phyloP scores from a whole-genome alignment of 2,113 vertebrate species.

The Forbesichthys agassizii region DNA sequence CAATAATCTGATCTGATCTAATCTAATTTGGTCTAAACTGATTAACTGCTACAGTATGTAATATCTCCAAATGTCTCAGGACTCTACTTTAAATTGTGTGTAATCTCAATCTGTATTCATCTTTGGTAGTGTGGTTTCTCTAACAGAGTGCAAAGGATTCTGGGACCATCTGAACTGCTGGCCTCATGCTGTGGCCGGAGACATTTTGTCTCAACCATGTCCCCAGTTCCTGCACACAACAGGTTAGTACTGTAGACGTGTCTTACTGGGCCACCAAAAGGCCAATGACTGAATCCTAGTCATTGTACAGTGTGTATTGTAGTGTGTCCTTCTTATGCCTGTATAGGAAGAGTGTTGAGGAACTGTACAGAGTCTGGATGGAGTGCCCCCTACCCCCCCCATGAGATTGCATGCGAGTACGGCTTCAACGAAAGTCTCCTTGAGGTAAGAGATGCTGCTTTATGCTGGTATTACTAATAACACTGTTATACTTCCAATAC shows the following conservation, averaged over 20 bases:
- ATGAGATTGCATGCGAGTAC: slow-evolving; percentile 79
- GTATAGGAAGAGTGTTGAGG: slow-evolving; percentile 78
- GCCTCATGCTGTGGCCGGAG: slow-evolving; percentile 73
- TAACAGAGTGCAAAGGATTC: slow-evolving; percentile 73
- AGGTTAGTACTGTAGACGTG: slow-evolving; percentile 69
- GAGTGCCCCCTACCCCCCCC: slow-evolving; percentile 78
- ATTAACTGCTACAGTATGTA: not conserved
- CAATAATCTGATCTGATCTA: no score
- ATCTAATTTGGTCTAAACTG: no score
- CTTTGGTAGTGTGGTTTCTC: not conserved
- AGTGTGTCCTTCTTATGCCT: not conserved
- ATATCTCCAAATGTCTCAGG: not conserved
- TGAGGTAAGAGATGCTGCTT: slow-evolving; percentile 23
- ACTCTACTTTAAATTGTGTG: not conserved
- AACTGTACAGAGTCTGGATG: slow-evolving; percentile 82
- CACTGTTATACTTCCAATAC: not conserved
- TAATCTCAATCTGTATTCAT: not conserved
- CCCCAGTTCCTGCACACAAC: slow-evolving; percentile 76
- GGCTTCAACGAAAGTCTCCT: slow-evolving; percentile 70
- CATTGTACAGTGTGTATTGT: no score
- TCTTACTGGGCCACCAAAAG: not conserved
- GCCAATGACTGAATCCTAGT: not conserved
- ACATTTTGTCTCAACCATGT: slow-evolving; percentile 75
- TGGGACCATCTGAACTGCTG: slow-evolving; percentile 89
- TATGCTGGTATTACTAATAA: not conserved